These are phyloP conservation scores for Clitarchus hookeri DNA, from an alignment of 2,888 invertebrate genomes.

Conservation along the genomic window DNA sequence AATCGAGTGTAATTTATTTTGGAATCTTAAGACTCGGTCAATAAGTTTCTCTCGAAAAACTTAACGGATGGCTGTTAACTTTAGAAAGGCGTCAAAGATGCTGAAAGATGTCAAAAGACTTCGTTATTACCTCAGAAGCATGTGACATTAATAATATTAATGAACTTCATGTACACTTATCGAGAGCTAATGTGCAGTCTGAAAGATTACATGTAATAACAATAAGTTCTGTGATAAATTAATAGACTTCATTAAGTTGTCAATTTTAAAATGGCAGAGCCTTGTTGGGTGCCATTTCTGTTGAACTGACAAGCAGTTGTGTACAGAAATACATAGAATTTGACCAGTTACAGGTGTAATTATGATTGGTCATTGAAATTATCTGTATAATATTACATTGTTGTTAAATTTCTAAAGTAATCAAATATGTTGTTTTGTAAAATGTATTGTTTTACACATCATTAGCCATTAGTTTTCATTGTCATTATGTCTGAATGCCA, in stretches of 20 bases:
- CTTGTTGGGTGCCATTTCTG: constrained; percentile 9
- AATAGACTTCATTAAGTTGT: not conserved
- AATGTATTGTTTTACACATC: not conserved
- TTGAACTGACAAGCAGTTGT: not conserved
- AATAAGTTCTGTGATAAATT: constrained; percentile 10
- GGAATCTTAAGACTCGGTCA: not conserved
- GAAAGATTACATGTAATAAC: not conserved
- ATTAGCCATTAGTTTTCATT: not conserved
- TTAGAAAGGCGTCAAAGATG: not conserved
- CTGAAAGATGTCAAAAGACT: not conserved
- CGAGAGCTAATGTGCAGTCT: not conserved
- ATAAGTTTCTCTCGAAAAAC: not conserved
- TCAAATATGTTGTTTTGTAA: not conserved
- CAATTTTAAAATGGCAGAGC: not conserved
- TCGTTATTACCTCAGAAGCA: not conserved
- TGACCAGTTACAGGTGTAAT: not conserved
- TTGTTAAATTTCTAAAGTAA: not conserved
- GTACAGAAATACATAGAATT: not conserved
- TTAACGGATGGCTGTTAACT: not conserved
- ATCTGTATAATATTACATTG: not conserved
- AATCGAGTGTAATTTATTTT: constrained; percentile 10
- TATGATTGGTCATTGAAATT: not conserved
- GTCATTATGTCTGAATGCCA: not conserved
- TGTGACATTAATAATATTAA: not conserved
- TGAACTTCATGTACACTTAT: not conserved